Base-by-base conservation (phyloP, 53 echinoderm and acorn worm species). In the Temnopleurus reevesii region DNA sequence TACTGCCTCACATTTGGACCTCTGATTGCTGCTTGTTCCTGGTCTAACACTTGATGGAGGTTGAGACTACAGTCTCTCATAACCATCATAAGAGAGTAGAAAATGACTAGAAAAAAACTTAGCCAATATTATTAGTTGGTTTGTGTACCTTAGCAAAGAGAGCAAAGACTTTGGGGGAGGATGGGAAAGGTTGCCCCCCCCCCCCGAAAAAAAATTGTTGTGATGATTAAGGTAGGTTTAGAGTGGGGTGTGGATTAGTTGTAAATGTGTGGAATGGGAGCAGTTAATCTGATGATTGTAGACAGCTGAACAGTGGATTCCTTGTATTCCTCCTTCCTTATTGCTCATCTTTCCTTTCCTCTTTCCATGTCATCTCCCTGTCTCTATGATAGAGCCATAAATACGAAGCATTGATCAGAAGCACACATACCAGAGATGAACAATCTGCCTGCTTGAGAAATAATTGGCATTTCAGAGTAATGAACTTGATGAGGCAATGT, bases 381-480 rank as follows among this genome's bases (percentile, higher is more conserved):
- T 71, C 36, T 35, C 55, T 34, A 55, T 49, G 49, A 85, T 85
- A 60, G 59, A 85, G 85, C 60, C 45, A 46, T 85, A 85, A 85
- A 85, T 61, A 85, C 18, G 36, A 83, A 49, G 58, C 60, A 44
- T 60, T 59, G 60, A 85, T 83, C 79, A 79, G 79, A 49, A 53
- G 59, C 35, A 26, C 58, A 60, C 85, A 85, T 85, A 58, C 85
- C 85, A 87, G 46, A 47, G 53, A 30, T 12, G 61, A 61, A 60
- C 45, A 86, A 86, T 86, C 59, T 86, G 19, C 28, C 44, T 59
- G 86, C 86, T 60, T 86, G 83, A 60, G 49, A 60, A 85, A 85
- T 87, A 87, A 87, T 87, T 87, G 88, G 88, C 88, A 87, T 87
- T 66, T 87, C 71, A 31, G 31, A 66, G 71, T 87, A 87, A 87